Base-by-base conservation (phyloP, 2,113 vertebrate genomes). In the Sciurus niger region DNA sequence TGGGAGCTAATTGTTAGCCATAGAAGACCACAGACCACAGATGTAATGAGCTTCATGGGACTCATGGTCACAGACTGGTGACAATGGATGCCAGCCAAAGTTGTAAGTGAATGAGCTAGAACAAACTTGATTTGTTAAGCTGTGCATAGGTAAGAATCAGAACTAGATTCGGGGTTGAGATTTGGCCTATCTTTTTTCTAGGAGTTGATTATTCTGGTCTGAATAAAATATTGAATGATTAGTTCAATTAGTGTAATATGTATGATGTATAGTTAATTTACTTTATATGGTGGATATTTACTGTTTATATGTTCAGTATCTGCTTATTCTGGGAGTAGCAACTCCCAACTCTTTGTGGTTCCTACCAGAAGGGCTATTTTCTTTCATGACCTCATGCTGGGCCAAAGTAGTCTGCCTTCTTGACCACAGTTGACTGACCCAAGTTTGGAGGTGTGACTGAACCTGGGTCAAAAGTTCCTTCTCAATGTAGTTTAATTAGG, bases 81-180 rank as follows among this genome's bases (percentile, higher is more conserved):
- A 68, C 6, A 16, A 28, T 94, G 65, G 89, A 67, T 91, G 34
- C 18, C 53, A 90, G 79, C 87, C 86, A 84, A 70, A 18, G 25
- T 89, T 87, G 6, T 96, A 88, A 93, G 55, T 87, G 16, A 95
- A 43, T 83, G 68, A 97, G 11, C 34, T 87, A 58, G 82, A 92
- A 86, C 48, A 67, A 96, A 95, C 12, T 58, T 90, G 34, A 92
- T 93, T 89, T 90, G 87, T 96, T 93, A 87, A 90, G n/a, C 74
- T 84, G 14, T 55, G 60, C 25, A 32, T 0, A 89, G 51, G 77
- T 60, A 16, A 93, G 28, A 76, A 78, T 63, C 63, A 90, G 34
- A 85, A 46, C 65, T n/a, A 95, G 63, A 51, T 85, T 94, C 32
- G 60, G 46, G 37, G 72, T 79, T 84, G 30, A 63, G 34, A 77